Evolutionary conservation across 2,797 vertebrate species (phyloP).

Genomic region (Sylvilagus floridanus): DNA sequence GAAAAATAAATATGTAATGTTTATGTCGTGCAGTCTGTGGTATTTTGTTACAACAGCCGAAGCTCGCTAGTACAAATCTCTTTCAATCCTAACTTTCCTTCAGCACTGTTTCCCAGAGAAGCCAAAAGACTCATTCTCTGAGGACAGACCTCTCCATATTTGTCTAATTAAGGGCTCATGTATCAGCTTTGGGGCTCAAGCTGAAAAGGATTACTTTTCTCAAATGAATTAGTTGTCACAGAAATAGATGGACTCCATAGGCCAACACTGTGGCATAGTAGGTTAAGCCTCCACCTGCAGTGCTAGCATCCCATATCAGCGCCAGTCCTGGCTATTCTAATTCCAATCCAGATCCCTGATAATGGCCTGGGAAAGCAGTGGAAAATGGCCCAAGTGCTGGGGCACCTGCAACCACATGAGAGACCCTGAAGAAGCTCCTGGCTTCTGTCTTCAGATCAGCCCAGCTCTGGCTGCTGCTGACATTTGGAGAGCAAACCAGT

Average conservation of each 20-base stretch:
- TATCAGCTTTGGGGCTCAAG: not conserved
- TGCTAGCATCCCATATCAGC: no score
- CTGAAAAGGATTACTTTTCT: not conserved
- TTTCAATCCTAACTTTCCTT: not conserved
- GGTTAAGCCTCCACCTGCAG: no score
- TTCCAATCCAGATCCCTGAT: no score
- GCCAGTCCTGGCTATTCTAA: no score
- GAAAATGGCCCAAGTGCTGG: no score
- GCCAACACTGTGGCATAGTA: no score
- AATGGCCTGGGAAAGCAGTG: no score
- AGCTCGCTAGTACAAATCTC: not conserved
- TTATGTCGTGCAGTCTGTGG: not conserved
- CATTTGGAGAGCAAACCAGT: no score
- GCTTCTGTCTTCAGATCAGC: no score
- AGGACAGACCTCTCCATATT: not conserved
- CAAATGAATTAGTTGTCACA: not conserved
- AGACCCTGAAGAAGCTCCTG: no score
- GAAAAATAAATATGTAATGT: not conserved
- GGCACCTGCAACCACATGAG: no score
- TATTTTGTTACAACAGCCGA: not conserved
- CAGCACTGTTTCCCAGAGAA: conserved; percentile 1
- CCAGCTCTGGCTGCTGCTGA: no score
- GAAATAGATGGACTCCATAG: not conserved
- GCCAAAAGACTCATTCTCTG: not conserved
- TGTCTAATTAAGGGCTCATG: not conserved